Evolutionary conservation across 2,888 invertebrate genomes (phyloP), one percentile per base, ranked within the genome.

Genomic region (Cyrtodaria siliqua): DNA sequence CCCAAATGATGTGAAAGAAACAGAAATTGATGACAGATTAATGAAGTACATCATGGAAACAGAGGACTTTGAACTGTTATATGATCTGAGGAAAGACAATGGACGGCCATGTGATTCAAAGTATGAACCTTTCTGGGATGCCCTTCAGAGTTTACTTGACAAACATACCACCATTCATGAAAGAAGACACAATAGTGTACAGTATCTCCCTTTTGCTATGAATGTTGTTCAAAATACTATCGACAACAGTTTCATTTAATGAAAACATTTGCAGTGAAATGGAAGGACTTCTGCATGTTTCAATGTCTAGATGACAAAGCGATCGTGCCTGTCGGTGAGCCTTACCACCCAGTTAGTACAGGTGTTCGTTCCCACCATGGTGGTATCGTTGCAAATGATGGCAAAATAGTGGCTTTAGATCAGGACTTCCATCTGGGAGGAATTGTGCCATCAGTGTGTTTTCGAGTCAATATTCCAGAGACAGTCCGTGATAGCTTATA

Each of bases 391-490:
- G 3, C 20, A 23, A 2, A 3, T 20, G n/a, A n/a, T n/a, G 24
- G 20, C 4, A 4, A 3, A 24, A 18, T 38, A 9, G 14, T 44
- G 2, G 68, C 63, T 23, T 18, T 49, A 16, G 73, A 73, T 29
- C 73, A 73, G 40, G 73, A 66, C 42, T 73, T 38, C 27, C 53
- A 73, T 33, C 1, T 67, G 1, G 20, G n/a, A 38, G 73, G 73
- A 14, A 50, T 67, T 49, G 62, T 73, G 2, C 56, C n/a, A 2
- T 73, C 73, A 14, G 73, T 67, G 0, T 40, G 23, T 2, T 52
- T 71, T 16, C 1, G 0, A 0, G 23, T 71, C 9, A 69, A 77
- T 2, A 74, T 83, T 18, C 83, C 79, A 12, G 69, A 63, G n/a
- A 24, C 38, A 49, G 12, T 18, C 14, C 0, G 2, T 18, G 78